Conservation (phyloP, 2,888 invertebrate species). For the Melanophora roralis region DNA sequence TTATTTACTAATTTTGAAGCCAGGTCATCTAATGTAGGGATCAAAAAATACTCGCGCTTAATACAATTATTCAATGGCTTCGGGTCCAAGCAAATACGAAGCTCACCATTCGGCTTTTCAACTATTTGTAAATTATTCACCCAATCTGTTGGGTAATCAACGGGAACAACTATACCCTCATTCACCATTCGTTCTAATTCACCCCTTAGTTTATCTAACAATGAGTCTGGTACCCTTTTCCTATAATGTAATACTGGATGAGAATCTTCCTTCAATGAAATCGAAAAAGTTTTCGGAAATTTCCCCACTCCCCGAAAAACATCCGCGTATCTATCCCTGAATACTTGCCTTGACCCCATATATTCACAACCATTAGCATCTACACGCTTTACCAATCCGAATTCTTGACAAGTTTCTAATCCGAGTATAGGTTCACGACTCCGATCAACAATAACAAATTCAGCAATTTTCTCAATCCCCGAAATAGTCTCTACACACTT, state of each 20-base stretch:
- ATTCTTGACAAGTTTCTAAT: too few relatives aligned
- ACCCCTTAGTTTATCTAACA: too few relatives aligned
- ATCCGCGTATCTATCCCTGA: background rate
- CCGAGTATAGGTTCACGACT: constrained; percentile 22
- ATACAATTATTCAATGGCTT: constrained; percentile 50
- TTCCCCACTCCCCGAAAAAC: constrained; percentile 57
- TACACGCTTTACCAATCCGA: constrained; percentile 17
- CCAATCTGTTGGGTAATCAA: constrained; percentile 48
- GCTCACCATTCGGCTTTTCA: constrained; percentile 40
- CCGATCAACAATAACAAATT: constrained; percentile 57
- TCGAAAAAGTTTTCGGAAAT: constrained; percentile 53
- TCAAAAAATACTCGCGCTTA: constrained; percentile 12
- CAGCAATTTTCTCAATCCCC: too few relatives aligned
- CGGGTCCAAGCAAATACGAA: constrained; percentile 61
- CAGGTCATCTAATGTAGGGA: constrained; percentile 59
- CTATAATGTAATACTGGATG: constrained; percentile 41
- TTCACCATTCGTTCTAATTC: constrained; percentile 45
- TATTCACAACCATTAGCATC: constrained; percentile 45
- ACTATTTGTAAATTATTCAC: constrained; percentile 33
- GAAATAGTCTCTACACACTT: constrained; percentile 44
- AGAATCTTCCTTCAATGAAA: constrained; percentile 51
- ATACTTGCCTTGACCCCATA: constrained; percentile 9
- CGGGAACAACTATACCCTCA: constrained; percentile 45
- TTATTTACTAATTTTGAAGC: constrained; percentile 51
- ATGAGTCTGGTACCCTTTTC: constrained; percentile 52